Conservation (phyloP, 2,888 invertebrate species). For the Mycalesis mineus region DNA sequence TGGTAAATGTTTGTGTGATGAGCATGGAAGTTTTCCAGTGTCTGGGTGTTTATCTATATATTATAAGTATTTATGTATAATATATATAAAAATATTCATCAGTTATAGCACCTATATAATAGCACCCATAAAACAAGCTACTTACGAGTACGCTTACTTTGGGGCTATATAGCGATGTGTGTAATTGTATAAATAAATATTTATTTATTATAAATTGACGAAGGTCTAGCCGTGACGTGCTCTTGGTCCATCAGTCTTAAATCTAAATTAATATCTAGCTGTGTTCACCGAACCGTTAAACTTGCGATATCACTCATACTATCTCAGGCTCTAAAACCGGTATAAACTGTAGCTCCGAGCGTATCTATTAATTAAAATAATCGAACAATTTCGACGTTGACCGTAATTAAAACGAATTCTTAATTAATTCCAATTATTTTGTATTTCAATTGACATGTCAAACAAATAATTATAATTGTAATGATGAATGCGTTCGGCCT, state of each 20-base stretch:
- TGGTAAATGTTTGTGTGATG: too few relatives aligned
- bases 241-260: slow-evolving; percentile 42
- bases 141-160: too few relatives aligned
- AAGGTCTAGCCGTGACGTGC: too few relatives aligned
- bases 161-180: too few relatives aligned
- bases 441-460: slow-evolving; percentile 13
- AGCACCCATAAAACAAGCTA: too few relatives aligned
- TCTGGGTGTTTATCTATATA: too few relatives aligned
- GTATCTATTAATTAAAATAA: slow-evolving; percentile 1
- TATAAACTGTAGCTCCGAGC: neutral
- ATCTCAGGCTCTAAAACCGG: slow-evolving; percentile 42
- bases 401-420: slow-evolving; percentile 12
- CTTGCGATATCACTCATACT: slow-evolving; percentile 62
- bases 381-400: slow-evolving; percentile 9
- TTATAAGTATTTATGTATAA: too few relatives aligned
- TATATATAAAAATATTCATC: too few relatives aligned
- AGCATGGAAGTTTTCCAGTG: too few relatives aligned
- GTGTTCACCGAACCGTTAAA: slow-evolving; percentile 61
- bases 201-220: too few relatives aligned
- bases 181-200: too few relatives aligned
- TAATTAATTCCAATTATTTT: slow-evolving; percentile 14
- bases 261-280: slow-evolving; percentile 70
- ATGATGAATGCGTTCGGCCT: slow-evolving; percentile 12
- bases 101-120: too few relatives aligned
- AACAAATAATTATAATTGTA: slow-evolving; percentile 11